Evolutionary conservation across 2,888 invertebrate species (phyloP).

Genomic region (Ypsolopha scabrella): DNA sequence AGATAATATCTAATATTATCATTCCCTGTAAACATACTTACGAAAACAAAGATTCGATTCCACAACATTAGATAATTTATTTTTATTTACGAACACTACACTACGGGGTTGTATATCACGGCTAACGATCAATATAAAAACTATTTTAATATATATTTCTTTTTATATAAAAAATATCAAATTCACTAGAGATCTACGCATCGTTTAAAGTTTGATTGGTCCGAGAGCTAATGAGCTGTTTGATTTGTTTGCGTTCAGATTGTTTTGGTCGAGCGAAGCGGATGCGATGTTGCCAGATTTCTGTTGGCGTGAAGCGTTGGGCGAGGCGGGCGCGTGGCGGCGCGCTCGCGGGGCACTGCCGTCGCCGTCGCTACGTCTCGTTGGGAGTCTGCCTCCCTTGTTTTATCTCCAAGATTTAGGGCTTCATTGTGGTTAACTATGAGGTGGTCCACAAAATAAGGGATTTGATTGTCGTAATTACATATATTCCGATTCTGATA

Average conservation of each 20-base stretch:
- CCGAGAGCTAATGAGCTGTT: not conserved
- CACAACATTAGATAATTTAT: not conserved
- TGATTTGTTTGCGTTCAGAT: not conserved
- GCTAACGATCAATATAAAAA: not conserved
- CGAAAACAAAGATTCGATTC: not conserved
- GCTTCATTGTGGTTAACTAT: too few relatives aligned
- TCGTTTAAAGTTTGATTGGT: not conserved
- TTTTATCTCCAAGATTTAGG: too few relatives aligned
- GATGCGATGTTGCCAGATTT: not conserved
- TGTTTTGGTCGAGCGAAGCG: not conserved
- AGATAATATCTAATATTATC: too few relatives aligned
- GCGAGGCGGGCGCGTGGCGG: conserved; percentile 1
- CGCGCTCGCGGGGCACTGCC: conserved; percentile 3
- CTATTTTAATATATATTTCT: not conserved
- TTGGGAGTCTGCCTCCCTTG: too few relatives aligned
- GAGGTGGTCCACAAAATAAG: too few relatives aligned
- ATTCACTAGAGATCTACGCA: not conserved
- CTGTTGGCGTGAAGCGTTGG: not conserved
- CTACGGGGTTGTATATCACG: not conserved
- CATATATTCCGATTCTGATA: too few relatives aligned
- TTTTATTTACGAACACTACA: not conserved
- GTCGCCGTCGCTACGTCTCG: not conserved
- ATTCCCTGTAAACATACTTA: not conserved
- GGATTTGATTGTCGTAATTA: too few relatives aligned
- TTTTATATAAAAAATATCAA: not conserved